phyloP scores from a whole-genome alignment of 1,140 invertebrate species.

The Drosophila kikkawai region DNA sequence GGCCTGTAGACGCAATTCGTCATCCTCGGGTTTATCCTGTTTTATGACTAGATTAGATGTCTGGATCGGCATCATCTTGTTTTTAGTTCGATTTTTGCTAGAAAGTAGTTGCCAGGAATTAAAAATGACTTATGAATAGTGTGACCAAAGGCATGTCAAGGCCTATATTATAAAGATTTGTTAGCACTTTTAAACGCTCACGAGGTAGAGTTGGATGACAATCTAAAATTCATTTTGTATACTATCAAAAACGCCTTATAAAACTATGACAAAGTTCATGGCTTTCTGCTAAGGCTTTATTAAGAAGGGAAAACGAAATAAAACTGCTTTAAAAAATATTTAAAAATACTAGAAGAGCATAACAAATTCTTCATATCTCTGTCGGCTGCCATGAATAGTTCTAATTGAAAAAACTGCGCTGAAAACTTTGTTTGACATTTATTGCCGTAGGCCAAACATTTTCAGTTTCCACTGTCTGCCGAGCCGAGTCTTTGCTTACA shows the following conservation, averaged over 20 bases:
- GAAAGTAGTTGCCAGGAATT: too few relatives aligned
- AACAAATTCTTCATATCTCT: neutral
- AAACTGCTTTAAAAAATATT: neutral
- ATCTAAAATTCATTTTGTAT: too few relatives aligned
- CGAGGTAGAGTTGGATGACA: neutral
- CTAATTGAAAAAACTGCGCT: slow-evolving; percentile 71
- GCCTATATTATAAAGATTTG: neutral
- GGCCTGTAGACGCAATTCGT: neutral
- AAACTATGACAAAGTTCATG: too few relatives aligned
- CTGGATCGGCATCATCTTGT: neutral
- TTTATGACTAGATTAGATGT: neutral
- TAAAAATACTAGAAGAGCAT: slow-evolving; percentile 7
- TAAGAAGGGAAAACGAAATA: neutral
- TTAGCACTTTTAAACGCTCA: neutral
- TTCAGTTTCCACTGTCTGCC: slow-evolving; percentile 54
- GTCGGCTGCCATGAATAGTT: slow-evolving; percentile 28
- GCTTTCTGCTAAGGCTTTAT: too few relatives aligned
- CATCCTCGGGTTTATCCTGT: neutral
- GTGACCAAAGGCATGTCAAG: neutral
- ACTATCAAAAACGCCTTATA: too few relatives aligned
- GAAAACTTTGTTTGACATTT: slow-evolving; percentile 76
- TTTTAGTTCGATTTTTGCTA: neutral
- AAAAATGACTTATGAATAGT: neutral
- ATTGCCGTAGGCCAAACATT: slow-evolving; percentile 74
- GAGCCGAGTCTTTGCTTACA: slow-evolving; percentile 46